A percentile compares a stretch with the other conserved stretches of the same genome.
phyloP scores from a whole-genome alignment of 2,888 invertebrate genomes.

The Serripes groenlandicus region DNA sequence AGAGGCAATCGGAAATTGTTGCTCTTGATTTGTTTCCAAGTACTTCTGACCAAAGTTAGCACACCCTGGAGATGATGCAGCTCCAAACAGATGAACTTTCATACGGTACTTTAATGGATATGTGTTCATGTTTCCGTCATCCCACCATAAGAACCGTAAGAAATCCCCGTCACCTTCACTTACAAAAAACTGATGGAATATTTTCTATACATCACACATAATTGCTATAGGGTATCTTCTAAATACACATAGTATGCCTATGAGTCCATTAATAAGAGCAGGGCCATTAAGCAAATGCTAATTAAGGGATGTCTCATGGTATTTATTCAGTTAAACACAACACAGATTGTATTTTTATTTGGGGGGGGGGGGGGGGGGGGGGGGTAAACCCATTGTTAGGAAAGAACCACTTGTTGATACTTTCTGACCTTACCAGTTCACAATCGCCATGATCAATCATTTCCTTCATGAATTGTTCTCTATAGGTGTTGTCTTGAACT shows the following conservation, averaged over 20 bases:
- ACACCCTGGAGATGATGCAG: slow-evolving; percentile 63
- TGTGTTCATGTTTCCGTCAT: not conserved
- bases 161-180: slow-evolving; percentile 41
- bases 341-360: slow-evolving; percentile 27
- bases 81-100: slow-evolving; percentile 62
- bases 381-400: too few relatives aligned
- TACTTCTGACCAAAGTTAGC: slow-evolving; percentile 30
- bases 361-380: too few relatives aligned
- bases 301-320: slow-evolving; percentile 25
- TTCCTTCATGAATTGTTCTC: slow-evolving; percentile 17
- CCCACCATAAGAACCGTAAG: slow-evolving; percentile 62
- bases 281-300: slow-evolving; percentile 53
- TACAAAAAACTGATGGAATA: too few relatives aligned
- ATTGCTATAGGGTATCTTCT: slow-evolving; percentile 54
- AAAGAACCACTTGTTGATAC: slow-evolving; percentile 19
- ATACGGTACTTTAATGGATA: slow-evolving; percentile 52
- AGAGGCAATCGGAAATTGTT: slow-evolving; percentile 6
- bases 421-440: slow-evolving; percentile 16
- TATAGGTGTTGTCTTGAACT: not conserved
- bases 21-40: slow-evolving; percentile 16
- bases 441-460: not conserved
- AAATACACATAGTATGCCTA: slow-evolving; percentile 62
- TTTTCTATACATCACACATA: too few relatives aligned
- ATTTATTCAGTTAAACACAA: slow-evolving; percentile 56
- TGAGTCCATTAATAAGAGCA: slow-evolving; percentile 57